Evolutionary conservation across 1,140 invertebrate genomes (phyloP), one percentile per base, ranked within the genome.

Genomic region (Solen grandis): DNA sequence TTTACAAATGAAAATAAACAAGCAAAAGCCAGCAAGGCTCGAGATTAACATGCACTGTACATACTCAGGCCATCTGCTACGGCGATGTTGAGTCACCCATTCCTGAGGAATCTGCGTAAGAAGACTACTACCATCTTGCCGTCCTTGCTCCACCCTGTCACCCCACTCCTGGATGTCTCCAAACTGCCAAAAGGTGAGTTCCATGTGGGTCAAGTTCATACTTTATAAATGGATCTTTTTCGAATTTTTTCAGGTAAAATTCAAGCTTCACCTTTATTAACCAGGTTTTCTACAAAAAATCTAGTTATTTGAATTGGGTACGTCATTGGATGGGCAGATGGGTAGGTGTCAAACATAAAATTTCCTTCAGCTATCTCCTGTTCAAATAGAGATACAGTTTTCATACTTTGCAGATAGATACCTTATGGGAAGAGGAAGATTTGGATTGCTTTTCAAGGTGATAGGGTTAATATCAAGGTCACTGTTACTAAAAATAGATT

Each of bases 1-100:
- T n/a, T n/a, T n/a, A n/a, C n/a, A n/a, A n/a, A n/a, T n/a, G n/a
- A n/a, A n/a, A n/a, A n/a, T n/a, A n/a, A n/a, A n/a, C n/a, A n/a
- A n/a, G n/a, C n/a, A n/a, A n/a, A n/a, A n/a, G n/a, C n/a, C n/a
- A n/a, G n/a, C n/a, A n/a, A n/a, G n/a, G n/a, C n/a, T n/a, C n/a
- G n/a, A n/a, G n/a, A n/a, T n/a, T n/a, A n/a, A n/a, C n/a, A n/a
- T n/a, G n/a, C n/a, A n/a, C n/a, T n/a, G n/a, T n/a, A n/a, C n/a
- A n/a, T n/a, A n/a, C n/a, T n/a, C 76, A 91, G 91, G 69, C 92
- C 92, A 33, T 85, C 84, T 55, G 90, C 91, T 22, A 31, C 75
- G 5, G 82, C 85, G 84, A 90, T 97, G 52, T 90, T 96, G 25
- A 94, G 92, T 66, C 96, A 97, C 89, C 92, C 94, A 10, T 96